Evolutionary conservation across 2,888 invertebrate genomes (phyloP).

Genomic region (Aphidoletes aphidimyza): DNA sequence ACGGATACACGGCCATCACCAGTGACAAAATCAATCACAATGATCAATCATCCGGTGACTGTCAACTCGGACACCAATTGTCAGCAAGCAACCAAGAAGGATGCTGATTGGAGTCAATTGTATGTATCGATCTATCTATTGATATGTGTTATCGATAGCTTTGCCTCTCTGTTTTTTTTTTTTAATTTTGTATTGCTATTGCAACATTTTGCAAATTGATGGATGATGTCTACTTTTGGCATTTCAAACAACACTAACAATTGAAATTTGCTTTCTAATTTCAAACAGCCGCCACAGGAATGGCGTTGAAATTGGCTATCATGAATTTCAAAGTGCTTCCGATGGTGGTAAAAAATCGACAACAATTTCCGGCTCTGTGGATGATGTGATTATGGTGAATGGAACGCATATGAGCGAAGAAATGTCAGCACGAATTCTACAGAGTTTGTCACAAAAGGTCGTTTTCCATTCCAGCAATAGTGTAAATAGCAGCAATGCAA

Average conservation of each 20-base stretch:
- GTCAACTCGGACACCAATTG: background rate
- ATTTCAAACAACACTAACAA: too few species aligned
- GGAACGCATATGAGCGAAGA: conserved; percentile 67
- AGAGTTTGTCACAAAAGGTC: conserved; percentile 66
- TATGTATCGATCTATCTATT: background rate
- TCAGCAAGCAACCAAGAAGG: background rate
- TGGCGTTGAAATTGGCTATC: conserved; percentile 14
- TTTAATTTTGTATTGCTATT: too few species aligned
- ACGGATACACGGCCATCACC: background rate
- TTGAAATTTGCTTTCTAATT: too few species aligned
- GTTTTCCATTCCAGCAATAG: conserved; percentile 57
- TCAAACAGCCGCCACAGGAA: conserved; percentile 54
- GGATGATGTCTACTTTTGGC: too few species aligned
- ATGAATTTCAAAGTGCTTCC: conserved; percentile 47
- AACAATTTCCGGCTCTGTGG: conserved; percentile 57
- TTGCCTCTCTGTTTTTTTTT: too few species aligned
- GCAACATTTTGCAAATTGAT: too few species aligned
- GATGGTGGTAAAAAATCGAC: conserved; percentile 35
- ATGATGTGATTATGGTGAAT: conserved; percentile 66
- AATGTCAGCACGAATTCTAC: conserved; percentile 65
- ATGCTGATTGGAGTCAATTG: conserved; percentile 16
- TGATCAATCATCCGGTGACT: conserved; percentile 9
- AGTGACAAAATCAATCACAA: background rate
- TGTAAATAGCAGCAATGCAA: conserved; percentile 60
- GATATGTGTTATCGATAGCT: too few species aligned